Conservation (phyloP, 2,797 vertebrate species). For the Diglossa cyanea region DNA sequence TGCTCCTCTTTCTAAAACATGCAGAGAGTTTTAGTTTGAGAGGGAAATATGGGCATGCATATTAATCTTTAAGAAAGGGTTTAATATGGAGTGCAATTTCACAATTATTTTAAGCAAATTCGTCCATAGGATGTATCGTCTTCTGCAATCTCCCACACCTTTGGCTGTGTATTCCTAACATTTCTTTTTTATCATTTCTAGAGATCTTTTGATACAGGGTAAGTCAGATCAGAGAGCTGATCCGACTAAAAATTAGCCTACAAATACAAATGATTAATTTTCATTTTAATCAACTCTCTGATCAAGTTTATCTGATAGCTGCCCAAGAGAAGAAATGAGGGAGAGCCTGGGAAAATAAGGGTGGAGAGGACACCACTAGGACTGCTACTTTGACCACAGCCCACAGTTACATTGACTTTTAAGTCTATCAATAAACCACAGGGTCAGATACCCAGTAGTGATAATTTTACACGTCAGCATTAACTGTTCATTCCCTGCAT, state of each 20-base stretch:
- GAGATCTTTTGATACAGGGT: neutral
- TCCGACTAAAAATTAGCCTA: neutral
- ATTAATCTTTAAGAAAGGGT: neutral
- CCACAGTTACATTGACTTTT: conserved; percentile 29
- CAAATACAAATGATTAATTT: conserved; percentile 52
- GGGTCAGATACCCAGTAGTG: conserved; percentile 36
- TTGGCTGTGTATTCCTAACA: conserved; percentile 11
- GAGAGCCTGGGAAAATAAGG: conserved; percentile 62
- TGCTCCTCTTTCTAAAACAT: neutral
- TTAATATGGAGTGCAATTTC: neutral
- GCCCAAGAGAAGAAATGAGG: conserved; percentile 12
- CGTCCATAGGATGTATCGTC: neutral
- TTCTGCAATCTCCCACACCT: neutral
- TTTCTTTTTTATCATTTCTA: neutral
- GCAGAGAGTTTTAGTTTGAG: neutral
- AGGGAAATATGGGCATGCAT: neutral
- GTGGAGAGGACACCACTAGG: conserved; percentile 42
- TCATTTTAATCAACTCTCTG: conserved; percentile 16
- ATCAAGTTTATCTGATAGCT: conserved; percentile 7
- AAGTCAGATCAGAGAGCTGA: conserved; percentile 18
- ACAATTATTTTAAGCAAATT: neutral
- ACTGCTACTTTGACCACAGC: conserved; percentile 35
- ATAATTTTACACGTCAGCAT: conserved; percentile 49
- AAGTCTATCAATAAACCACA: conserved; percentile 54
- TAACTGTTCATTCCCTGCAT: conserved; percentile 45